A percentile compares a stretch with the other conserved stretches of the same genome.
Conservation (phyloP, 64 coral and sea anemone genomes). For the Exaiptasia diaphana region DNA sequence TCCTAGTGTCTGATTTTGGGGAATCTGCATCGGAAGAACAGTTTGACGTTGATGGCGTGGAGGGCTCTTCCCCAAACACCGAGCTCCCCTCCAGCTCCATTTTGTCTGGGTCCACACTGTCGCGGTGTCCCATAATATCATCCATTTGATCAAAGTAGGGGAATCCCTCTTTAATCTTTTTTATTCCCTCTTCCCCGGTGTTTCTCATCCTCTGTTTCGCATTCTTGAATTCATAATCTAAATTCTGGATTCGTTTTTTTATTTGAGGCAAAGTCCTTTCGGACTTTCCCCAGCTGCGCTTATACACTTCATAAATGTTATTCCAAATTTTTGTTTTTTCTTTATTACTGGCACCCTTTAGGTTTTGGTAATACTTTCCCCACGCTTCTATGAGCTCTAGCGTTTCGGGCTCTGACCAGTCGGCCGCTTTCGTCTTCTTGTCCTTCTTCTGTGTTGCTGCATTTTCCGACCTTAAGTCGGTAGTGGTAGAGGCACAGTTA, state of each 20-base stretch:
- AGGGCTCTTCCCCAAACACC: neutral
- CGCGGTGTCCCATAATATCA: conserved; percentile 42
- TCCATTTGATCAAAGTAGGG: conserved; percentile 37
- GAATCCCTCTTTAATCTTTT: conserved; percentile 47
- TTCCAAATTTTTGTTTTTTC: conserved; percentile 46
- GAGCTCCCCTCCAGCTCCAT: conserved; percentile 45
- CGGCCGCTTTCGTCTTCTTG: conserved; percentile 23
- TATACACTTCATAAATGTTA: conserved; percentile 48
- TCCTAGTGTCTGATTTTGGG: neutral
- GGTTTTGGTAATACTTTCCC: conserved; percentile 27
- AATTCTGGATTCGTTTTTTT: conserved; percentile 42
- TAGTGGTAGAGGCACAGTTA: neutral
- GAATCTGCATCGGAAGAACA: neutral
- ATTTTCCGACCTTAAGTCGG: neutral
- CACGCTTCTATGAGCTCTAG: conserved; percentile 29
- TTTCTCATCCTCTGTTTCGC: neutral
- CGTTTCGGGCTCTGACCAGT: conserved; percentile 35
- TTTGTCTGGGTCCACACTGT: conserved; percentile 34
- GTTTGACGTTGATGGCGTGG: neutral
- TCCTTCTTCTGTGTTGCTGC: neutral
- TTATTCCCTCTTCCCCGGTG: conserved; percentile 42
- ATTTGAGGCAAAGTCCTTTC: conserved; percentile 35
- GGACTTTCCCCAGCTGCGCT: conserved; percentile 16
- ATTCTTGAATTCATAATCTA: conserved; percentile 50
- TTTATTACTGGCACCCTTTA: conserved; percentile 4